phyloP scores from a whole-genome alignment of 2,888 invertebrate genomes.

The Octodonta nipae region DNA sequence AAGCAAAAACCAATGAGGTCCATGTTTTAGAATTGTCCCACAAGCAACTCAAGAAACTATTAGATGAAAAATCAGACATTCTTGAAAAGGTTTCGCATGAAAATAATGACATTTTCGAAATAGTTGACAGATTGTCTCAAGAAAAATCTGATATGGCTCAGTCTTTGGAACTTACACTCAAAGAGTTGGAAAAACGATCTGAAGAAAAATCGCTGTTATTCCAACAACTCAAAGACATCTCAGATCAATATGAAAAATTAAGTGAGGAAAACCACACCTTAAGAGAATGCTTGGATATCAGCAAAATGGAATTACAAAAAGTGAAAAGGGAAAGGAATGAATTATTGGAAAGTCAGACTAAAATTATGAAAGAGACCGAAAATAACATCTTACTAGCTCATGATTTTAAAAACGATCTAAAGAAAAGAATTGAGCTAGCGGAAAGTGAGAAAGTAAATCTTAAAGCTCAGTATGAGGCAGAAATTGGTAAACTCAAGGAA shows the following conservation, averaged over 20 bases:
- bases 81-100: conserved; percentile 11
- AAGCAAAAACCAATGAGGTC: no score
- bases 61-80: conserved; percentile 9
- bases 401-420: conserved; percentile 21
- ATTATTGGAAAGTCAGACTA: conserved; percentile 21
- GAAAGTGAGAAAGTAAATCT: conserved; percentile 17
- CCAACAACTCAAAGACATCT: conserved; percentile 12
- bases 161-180: conserved; percentile 6
- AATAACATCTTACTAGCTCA: conserved; percentile 21
- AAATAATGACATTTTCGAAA: conserved; percentile 12
- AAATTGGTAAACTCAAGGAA: conserved; percentile 20
- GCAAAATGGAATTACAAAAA: conserved; percentile 19
- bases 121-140: conserved; percentile 13
- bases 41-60: no score
- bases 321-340: conserved; percentile 21
- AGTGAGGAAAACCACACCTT: conserved; percentile 10
- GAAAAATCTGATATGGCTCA: conserved; percentile 12
- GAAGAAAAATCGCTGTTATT: conserved; percentile 13
- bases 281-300: conserved; percentile 12
- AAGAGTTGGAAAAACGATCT: conserved; percentile 8
- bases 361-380: conserved; percentile 24
- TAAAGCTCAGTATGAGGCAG: conserved; percentile 12
- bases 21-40: no score
- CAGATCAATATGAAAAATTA: conserved; percentile 11
- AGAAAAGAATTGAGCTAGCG: conserved; percentile 16